phyloP scores from a whole-genome alignment of 2,888 invertebrate genomes.

The Drosophila tanythrix region DNA sequence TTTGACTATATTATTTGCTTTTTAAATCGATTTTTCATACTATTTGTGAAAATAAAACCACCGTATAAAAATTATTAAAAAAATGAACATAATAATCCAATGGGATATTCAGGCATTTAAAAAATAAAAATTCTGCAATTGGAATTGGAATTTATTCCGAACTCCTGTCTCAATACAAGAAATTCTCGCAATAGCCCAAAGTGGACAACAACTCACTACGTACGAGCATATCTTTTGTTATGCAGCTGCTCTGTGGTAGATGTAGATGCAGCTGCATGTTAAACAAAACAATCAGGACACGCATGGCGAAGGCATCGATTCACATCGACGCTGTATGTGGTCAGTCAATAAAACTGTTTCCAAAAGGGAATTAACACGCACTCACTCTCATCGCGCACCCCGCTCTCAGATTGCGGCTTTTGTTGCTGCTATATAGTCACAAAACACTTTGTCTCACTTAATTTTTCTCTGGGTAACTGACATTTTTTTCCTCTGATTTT shows the following conservation, averaged over 20 bases:
- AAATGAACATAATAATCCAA: background rate
- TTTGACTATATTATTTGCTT: background rate
- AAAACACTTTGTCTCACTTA: slow-evolving; percentile 79
- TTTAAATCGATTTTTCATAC: background rate
- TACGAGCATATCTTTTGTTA: slow-evolving; percentile 11
- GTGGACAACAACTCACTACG: slow-evolving; percentile 15
- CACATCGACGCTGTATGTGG: slow-evolving; percentile 43
- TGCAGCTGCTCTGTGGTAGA: slow-evolving; percentile 1
- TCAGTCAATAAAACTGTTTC: slow-evolving; percentile 75
- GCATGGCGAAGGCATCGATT: slow-evolving; percentile 51
- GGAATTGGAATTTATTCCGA: background rate
- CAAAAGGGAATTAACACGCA: slow-evolving; percentile 77
- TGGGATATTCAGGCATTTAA: background rate
- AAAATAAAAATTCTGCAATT: background rate
- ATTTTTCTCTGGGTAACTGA: slow-evolving; percentile 54
- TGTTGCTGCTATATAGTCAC: slow-evolving; percentile 54
- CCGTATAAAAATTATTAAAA: background rate
- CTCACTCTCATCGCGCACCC: slow-evolving; percentile 5
- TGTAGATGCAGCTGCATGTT: slow-evolving; percentile 47
- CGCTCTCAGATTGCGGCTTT: slow-evolving; percentile 30
- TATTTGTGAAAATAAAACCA: background rate
- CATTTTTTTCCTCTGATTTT: slow-evolving; percentile 46
- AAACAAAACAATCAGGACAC: slow-evolving; percentile 69
- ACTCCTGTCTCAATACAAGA: background rate
- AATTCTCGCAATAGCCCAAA: slow-evolving; percentile 17